Percentiles rank a stretch among this genome's conserved stretches.
phyloP scores from a whole-genome alignment of 2,797 vertebrate species.

The Otolemur crassicaudatus region DNA sequence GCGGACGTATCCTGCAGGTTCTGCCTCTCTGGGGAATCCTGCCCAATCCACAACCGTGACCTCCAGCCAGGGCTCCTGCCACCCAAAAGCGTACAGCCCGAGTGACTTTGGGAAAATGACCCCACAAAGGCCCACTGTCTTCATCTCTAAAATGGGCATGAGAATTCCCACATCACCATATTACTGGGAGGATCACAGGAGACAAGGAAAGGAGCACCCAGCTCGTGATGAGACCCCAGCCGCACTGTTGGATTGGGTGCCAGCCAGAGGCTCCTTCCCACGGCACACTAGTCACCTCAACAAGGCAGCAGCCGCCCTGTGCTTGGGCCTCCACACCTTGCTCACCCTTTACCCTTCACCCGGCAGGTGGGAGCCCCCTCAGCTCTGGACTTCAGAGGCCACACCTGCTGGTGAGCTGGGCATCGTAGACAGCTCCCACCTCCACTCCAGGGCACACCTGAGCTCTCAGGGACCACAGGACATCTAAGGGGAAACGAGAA shows the following conservation, averaged over 20 bases:
- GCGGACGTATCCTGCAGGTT: not conserved
- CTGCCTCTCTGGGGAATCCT: not conserved
- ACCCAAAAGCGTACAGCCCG: not conserved
- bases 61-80: not conserved
- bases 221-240: rapidly evolving
- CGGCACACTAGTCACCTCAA: rapidly evolving
- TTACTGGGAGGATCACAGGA: not conserved
- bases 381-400: not conserved
- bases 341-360: not conserved
- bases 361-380: not conserved
- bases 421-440: not conserved
- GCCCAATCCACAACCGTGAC: not conserved
- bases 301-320: not conserved
- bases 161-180: rapidly evolving
- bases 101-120: not conserved
- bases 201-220: rapidly evolving
- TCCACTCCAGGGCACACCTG: no score
- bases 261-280: rapidly evolving
- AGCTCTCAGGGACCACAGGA: not conserved
- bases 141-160: not conserved
- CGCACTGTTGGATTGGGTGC: rapidly evolving
- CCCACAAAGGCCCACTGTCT: rapidly evolving
- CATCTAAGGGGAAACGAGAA: not conserved
- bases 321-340: not conserved
- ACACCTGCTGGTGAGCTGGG: not conserved